Conservation (phyloP, 37 sponge, comb jelly and placozoan species). For the Cladorhizidae sp. region DNA sequence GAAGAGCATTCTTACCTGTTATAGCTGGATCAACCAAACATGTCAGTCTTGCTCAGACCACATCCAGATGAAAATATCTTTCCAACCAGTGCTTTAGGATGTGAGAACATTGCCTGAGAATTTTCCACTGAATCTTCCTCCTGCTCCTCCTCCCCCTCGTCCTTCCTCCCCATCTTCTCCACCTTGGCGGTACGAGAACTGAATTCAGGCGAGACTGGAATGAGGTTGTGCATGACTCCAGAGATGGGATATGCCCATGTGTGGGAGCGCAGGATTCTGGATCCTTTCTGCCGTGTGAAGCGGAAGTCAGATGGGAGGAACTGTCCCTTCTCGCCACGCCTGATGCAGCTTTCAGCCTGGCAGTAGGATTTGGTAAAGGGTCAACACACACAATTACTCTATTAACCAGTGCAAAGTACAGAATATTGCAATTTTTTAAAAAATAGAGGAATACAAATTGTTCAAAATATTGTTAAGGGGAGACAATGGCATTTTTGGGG, state of each 20-base stretch:
- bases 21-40: no score
- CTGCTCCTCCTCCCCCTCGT: background rate
- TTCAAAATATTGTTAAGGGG: no score
- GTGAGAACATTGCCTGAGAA: background rate
- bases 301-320: slow-evolving; percentile 65
- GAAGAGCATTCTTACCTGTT: no score
- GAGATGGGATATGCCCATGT: slow-evolving; percentile 63
- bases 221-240: slow-evolving; percentile 36
- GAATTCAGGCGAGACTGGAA: slow-evolving; percentile 37
- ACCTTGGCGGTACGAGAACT: slow-evolving; percentile 10
- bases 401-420: background rate
- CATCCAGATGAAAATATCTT: no score
- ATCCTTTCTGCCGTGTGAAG: slow-evolving; percentile 26
- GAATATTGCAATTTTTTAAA: background rate
- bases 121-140: background rate
- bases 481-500: no score
- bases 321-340: slow-evolving; percentile 30
- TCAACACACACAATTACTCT: background rate
- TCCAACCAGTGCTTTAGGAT: no score
- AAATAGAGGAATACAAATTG: no score
- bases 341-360: slow-evolving; percentile 47
- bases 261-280: slow-evolving; percentile 17
- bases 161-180: background rate
- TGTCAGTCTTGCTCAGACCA: no score
- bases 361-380: no score